Evolutionary conservation across 1,140 invertebrate species (phyloP).

Genomic region (Macrosteles quadrilineatus): DNA sequence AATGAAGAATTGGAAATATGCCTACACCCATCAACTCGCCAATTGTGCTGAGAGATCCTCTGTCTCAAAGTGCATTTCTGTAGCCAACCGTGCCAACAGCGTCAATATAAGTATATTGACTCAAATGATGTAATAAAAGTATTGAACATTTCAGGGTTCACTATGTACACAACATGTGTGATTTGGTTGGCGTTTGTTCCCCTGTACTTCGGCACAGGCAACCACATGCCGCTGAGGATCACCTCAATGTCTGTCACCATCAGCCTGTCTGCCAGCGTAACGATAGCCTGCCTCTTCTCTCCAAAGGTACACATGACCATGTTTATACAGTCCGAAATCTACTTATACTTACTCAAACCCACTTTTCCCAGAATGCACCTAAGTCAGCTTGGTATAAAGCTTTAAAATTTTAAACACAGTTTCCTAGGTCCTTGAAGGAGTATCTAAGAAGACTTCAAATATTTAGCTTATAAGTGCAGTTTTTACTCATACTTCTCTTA

Average conservation of each 20-base stretch:
- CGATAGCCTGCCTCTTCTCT: conserved; percentile 72
- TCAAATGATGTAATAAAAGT: too few species aligned
- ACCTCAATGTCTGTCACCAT: conserved; percentile 78
- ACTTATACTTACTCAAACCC: background rate
- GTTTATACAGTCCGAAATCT: background rate
- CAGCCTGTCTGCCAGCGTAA: conserved; percentile 76
- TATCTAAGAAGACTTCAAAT: too few species aligned
- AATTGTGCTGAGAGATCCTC: too few species aligned
- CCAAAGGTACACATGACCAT: conserved; percentile 77
- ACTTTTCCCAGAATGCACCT: background rate
- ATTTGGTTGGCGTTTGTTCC: conserved; percentile 73
- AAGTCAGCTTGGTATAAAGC: background rate
- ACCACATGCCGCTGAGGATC: conserved; percentile 72
- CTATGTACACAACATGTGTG: conserved; percentile 75
- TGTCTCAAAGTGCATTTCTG: too few species aligned
- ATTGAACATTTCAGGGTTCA: conserved; percentile 54
- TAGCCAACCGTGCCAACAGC: too few species aligned
- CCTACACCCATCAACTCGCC: too few species aligned
- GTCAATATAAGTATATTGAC: too few species aligned
- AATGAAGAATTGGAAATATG: too few species aligned
- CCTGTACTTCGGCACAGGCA: conserved; percentile 68
- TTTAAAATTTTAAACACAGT: background rate
- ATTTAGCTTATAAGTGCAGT: too few species aligned
- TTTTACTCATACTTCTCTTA: too few species aligned
- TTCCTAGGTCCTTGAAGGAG: too few species aligned